Conservation (phyloP, 2,888 invertebrate genomes). For the Pollenia labialis region DNA sequence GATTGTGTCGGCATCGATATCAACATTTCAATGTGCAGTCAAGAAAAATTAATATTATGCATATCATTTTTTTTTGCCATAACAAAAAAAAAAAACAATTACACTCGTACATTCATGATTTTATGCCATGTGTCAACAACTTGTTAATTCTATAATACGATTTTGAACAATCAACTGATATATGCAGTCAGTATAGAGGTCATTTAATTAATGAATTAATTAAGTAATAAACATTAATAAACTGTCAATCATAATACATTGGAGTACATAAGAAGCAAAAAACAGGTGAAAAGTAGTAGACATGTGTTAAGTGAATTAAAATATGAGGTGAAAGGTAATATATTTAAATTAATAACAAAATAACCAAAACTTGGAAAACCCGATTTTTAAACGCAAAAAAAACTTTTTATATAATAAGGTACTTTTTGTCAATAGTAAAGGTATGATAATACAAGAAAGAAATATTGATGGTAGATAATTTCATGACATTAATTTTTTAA, state of each 20-base stretch:
- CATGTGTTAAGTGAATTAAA: slow-evolving; percentile 6
- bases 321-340: background rate
- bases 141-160: slow-evolving; percentile 41
- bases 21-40: background rate
- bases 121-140: slow-evolving; percentile 50
- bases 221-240: slow-evolving; percentile 56
- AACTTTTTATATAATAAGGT: no score
- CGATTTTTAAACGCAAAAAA: no score
- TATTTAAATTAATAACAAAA: no score
- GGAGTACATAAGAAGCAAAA: slow-evolving; percentile 19
- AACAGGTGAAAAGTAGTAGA: slow-evolving; percentile 24
- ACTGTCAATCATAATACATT: slow-evolving; percentile 46
- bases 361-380: no score
- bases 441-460: no score
- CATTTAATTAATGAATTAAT: slow-evolving; percentile 57
- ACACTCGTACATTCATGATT: slow-evolving; percentile 14
- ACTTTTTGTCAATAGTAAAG: no score
- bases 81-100: slow-evolving; percentile 2
- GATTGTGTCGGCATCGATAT: slow-evolving; percentile 15
- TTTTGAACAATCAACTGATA: slow-evolving; percentile 17
- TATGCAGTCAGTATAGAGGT: slow-evolving; percentile 45
- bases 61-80: background rate
- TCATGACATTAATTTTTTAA: no score
- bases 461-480: no score
- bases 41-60: background rate